These are phyloP conservation scores for Columba livia DNA, from an alignment of 2,113 vertebrate genomes.

Conservation along the genomic window DNA sequence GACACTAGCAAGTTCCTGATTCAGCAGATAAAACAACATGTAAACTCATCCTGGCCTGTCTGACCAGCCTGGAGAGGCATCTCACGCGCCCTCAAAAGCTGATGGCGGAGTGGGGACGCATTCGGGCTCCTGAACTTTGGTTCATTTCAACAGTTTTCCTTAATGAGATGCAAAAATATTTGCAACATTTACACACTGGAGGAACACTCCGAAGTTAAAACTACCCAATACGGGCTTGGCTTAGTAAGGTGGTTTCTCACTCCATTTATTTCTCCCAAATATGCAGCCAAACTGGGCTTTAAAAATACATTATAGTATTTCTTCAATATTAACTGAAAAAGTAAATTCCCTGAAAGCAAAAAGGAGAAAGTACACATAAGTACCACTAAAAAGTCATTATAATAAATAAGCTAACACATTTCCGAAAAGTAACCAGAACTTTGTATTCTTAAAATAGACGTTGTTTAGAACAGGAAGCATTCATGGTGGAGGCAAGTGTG, in stretches of 20 bases:
- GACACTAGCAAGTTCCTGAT: background rate
- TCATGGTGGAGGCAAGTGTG: background rate
- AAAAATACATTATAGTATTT: background rate
- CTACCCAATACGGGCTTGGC: background rate
- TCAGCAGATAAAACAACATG: slow-evolving; percentile 36
- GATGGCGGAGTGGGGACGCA: background rate
- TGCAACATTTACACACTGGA: background rate
- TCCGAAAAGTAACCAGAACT: background rate
- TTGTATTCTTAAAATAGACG: slow-evolving; percentile 46
- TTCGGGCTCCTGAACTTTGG: background rate
- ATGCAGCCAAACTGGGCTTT: background rate
- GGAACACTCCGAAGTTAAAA: background rate
- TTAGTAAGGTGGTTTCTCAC: background rate
- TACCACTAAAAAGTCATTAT: background rate
- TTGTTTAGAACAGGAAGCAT: slow-evolving; percentile 31
- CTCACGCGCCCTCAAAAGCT: background rate
- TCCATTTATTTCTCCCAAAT: background rate
- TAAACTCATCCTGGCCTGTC: background rate
- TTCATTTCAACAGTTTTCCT: background rate
- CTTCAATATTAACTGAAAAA: background rate
- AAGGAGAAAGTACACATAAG: background rate
- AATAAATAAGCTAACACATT: background rate
- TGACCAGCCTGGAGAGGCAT: background rate
- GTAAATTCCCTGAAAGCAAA: background rate
- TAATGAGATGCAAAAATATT: background rate